phyloP scores from a whole-genome alignment of 2,888 invertebrate species.

The Tanytarsus gracilentus region DNA sequence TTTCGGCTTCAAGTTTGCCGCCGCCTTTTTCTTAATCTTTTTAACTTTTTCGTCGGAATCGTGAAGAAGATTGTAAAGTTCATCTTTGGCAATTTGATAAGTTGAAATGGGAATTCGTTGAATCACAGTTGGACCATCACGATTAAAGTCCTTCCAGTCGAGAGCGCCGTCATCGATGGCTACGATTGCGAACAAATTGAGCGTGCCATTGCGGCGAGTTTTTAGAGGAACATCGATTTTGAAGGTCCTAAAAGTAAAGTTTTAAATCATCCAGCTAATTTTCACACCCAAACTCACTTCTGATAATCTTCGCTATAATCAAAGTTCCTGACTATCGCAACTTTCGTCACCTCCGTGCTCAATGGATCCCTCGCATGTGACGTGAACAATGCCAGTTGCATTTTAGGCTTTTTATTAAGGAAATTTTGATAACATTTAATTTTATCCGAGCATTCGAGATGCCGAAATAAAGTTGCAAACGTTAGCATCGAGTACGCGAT shows the following conservation, averaged over 20 bases:
- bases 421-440: slow-evolving; percentile 58
- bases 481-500: slow-evolving; percentile 67
- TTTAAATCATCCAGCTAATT: slow-evolving; percentile 5
- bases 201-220: slow-evolving; percentile 74
- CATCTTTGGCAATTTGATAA: slow-evolving; percentile 63
- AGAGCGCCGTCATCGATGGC: slow-evolving; percentile 50
- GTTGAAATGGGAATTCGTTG: slow-evolving; percentile 61
- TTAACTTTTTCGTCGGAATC: slow-evolving; percentile 32
- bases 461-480: slow-evolving; percentile 61
- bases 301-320: slow-evolving; percentile 52
- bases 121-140: slow-evolving; percentile 52
- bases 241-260: slow-evolving; percentile 50
- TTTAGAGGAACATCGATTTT: slow-evolving; percentile 60
- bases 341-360: slow-evolving; percentile 49
- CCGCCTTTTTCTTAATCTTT: slow-evolving; percentile 29
- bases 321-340: slow-evolving; percentile 55
- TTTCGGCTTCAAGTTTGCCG: slow-evolving; percentile 46
- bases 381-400: slow-evolving; percentile 61
- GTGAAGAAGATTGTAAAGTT: slow-evolving; percentile 61
- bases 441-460: slow-evolving; percentile 51
- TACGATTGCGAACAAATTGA: slow-evolving; percentile 67
- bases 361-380: slow-evolving; percentile 53
- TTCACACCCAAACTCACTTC: slow-evolving; percentile 41
- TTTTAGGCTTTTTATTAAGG: slow-evolving; percentile 55
- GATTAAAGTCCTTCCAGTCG: slow-evolving; percentile 51